Percentiles rank a stretch among this genome's conserved stretches.
These are phyloP conservation scores for Clarias pachynema DNA, from an alignment of 2,797 vertebrate genomes.

Conservation along the genomic window DNA sequence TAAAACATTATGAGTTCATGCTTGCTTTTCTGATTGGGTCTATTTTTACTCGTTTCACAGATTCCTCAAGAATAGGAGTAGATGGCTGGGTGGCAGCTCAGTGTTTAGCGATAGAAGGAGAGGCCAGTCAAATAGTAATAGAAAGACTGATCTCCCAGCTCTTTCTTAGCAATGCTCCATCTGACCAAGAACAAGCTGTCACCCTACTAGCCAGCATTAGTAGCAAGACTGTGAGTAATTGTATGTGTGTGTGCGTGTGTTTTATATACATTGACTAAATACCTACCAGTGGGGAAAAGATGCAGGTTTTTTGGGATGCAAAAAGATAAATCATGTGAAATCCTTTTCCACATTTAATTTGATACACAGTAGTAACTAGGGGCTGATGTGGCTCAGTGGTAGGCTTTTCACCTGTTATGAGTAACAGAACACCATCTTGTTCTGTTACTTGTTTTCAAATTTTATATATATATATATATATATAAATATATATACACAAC, in stretches of 20 bases:
- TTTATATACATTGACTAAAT: not conserved
- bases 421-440: not conserved
- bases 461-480: not conserved
- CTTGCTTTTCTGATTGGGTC: not conserved
- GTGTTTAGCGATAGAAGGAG: conserved; percentile 73
- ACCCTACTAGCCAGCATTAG: conserved; percentile 68
- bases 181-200: conserved; percentile 65
- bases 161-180: conserved; percentile 62
- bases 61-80: conserved; percentile 62
- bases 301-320: not conserved
- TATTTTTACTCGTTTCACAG: conserved; percentile 34
- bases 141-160: conserved; percentile 73
- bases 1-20: not conserved
- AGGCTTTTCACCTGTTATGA: too few relatives aligned
- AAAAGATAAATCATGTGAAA: not conserved
- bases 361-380: not conserved
- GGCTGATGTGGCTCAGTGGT: too few relatives aligned
- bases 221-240: conserved; percentile 67
- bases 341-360: not conserved
- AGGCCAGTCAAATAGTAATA: conserved; percentile 64
- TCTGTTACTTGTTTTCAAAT: not conserved
- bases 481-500: not conserved
- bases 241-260: not conserved
- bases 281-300: not conserved
- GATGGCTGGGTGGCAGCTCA: conserved; percentile 79